Percentiles rank a stretch among this genome's conserved stretches.
These are phyloP conservation scores for Bucco capensis DNA, from an alignment of 2,113 vertebrate species.

Conservation along the genomic window DNA sequence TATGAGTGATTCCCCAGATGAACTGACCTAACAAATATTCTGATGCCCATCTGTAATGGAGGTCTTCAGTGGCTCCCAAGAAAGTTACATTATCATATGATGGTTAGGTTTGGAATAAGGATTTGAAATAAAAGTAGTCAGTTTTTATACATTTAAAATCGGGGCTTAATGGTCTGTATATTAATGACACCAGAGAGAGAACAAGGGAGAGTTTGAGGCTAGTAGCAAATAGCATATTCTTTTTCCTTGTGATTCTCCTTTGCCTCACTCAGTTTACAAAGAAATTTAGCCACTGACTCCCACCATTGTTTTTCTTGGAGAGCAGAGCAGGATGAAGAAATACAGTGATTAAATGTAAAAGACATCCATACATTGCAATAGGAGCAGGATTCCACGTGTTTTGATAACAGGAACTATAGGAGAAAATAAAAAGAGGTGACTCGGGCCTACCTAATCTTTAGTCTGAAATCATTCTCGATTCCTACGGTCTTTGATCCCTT, in stretches of 20 bases:
- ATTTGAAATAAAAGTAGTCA: background rate
- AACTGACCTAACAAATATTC: background rate
- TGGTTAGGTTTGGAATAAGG: background rate
- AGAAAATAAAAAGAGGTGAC: background rate
- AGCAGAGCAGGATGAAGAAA: conserved; percentile 8
- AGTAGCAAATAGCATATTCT: background rate
- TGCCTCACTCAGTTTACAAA: background rate
- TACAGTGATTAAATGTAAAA: background rate
- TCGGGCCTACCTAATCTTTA: background rate
- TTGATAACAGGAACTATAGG: background rate
- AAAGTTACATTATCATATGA: background rate
- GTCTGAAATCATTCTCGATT: background rate
- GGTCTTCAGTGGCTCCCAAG: background rate
- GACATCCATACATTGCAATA: background rate
- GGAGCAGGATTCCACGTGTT: background rate
- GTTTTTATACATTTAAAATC: background rate
- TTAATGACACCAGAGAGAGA: background rate
- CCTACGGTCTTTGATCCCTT: background rate
- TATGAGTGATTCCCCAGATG: background rate
- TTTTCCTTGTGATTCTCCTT: conserved; percentile 1
- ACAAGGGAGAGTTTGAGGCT: background rate
- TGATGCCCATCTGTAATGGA: background rate
- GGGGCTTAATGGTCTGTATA: background rate
- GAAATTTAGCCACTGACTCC: background rate
- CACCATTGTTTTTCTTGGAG: conserved; percentile 27